phyloP scores from a whole-genome alignment of 2,888 invertebrate species.

The Prenolepis imparis region DNA sequence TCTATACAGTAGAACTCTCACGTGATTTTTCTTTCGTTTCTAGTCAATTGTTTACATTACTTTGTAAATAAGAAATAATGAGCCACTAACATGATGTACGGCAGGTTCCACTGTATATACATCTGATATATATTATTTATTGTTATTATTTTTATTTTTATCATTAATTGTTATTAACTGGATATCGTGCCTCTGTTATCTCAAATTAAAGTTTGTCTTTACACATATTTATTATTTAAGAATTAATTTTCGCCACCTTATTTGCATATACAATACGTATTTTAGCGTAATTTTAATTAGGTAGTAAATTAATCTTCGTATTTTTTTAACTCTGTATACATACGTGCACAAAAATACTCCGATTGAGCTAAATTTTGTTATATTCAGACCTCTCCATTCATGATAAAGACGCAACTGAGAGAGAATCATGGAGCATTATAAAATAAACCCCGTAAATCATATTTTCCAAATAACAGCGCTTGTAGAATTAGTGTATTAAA shows the following conservation, averaged over 20 bases:
- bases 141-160: constrained; percentile 22
- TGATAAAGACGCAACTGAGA: constrained; percentile 1
- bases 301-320: neutral
- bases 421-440: constrained; percentile 25
- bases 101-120: neutral
- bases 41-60: neutral
- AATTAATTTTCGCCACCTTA: neutral
- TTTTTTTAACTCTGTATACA: constrained; percentile 27
- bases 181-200: neutral
- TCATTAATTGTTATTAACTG: constrained; percentile 14
- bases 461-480: constrained; percentile 21
- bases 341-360: constrained; percentile 34
- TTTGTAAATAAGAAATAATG: constrained; percentile 6
- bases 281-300: neutral
- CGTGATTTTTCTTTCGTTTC: neutral
- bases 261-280: no score
- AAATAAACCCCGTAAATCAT: neutral
- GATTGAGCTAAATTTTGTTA: constrained; percentile 24
- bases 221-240: neutral
- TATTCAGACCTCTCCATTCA: neutral
- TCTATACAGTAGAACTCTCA: constrained; percentile 18
- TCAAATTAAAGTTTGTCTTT: constrained; percentile 39
- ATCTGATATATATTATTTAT: neutral
- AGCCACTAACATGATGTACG: neutral
- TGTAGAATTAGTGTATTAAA: constrained; percentile 27